A percentile compares a stretch with the other conserved stretches of the same genome.
These are phyloP conservation scores for Erannis defoliaria DNA, from an alignment of 2,888 invertebrate genomes.

Conservation along the genomic window DNA sequence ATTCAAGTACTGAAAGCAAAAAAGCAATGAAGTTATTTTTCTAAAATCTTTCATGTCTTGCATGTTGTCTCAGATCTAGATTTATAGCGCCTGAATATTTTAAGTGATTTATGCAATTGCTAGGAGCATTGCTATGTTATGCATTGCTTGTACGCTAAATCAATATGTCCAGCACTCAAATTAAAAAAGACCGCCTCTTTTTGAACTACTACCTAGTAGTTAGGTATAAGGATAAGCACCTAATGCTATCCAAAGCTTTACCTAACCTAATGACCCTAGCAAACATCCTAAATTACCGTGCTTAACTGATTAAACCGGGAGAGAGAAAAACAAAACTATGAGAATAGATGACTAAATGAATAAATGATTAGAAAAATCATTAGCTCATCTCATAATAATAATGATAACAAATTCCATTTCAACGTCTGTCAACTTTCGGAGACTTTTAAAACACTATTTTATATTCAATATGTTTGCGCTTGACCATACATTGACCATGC, in stretches of 20 bases:
- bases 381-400: too few relatives aligned
- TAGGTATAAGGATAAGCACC: background rate
- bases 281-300: conserved; percentile 2
- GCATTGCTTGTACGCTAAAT: background rate
- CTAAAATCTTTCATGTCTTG: conserved; percentile 3
- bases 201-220: too few relatives aligned
- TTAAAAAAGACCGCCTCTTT: background rate
- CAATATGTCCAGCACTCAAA: too few relatives aligned
- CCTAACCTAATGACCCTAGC: conserved; percentile 1
- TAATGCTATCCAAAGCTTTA: conserved; percentile 5
- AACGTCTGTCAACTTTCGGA: too few relatives aligned
- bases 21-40: background rate
- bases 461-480: too few relatives aligned
- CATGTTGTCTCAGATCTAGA: background rate
- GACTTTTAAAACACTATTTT: too few relatives aligned
- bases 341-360: too few relatives aligned
- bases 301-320: conserved; percentile 5
- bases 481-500: too few relatives aligned
- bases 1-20: background rate
- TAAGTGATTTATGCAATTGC: conserved; percentile 10
- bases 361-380: too few relatives aligned
- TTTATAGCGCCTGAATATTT: conserved; percentile 20
- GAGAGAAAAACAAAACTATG: too few relatives aligned
- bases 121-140: conserved; percentile 9
- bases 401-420: too few relatives aligned